These are phyloP conservation scores for Gnatocerus cornutus DNA, from an alignment of 2,888 invertebrate genomes.

Conservation along the genomic window DNA sequence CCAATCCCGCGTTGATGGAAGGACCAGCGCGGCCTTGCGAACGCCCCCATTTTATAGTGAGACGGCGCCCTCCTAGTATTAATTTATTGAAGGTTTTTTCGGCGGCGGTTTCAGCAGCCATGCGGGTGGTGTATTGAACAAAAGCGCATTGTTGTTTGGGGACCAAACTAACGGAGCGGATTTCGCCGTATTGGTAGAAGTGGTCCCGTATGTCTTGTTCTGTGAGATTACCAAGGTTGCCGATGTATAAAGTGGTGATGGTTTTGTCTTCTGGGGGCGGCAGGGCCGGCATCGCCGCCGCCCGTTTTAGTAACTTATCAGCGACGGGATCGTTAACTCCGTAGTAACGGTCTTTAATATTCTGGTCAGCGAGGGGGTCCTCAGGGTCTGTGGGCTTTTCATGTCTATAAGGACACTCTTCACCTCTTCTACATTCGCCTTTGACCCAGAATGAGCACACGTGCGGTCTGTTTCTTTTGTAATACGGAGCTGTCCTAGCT, in stretches of 20 bases:
- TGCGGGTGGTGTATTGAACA: slow-evolving; percentile 94
- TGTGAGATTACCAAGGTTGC: slow-evolving; percentile 92
- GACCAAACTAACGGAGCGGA: slow-evolving; percentile 93
- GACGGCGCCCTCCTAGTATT: slow-evolving; percentile 84
- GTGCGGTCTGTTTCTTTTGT: slow-evolving; percentile 95
- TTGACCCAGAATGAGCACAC: slow-evolving; percentile 99
- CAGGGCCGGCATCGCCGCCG: slow-evolving; percentile 94
- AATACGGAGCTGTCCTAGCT: slow-evolving; percentile 94
- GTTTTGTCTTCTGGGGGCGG: slow-evolving; percentile 96
- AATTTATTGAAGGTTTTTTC: slow-evolving; percentile 97
- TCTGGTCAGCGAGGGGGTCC: slow-evolving; percentile 96
- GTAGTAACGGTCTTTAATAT: slow-evolving; percentile 95
- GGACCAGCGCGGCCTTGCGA: slow-evolving; percentile 86
- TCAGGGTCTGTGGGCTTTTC: slow-evolving; percentile 98
- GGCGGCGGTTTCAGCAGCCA: slow-evolving; percentile 94
- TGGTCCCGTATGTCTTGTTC: slow-evolving; percentile 95
- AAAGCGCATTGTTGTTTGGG: slow-evolving; percentile 97
- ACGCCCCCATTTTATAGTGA: slow-evolving; percentile 99
- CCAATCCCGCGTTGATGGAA: slow-evolving; percentile 71
- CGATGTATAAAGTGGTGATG: slow-evolving; percentile 98
- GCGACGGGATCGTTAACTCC: slow-evolving; percentile 97
- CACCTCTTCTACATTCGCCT: slow-evolving; percentile 95
- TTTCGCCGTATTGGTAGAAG: slow-evolving; percentile 99
- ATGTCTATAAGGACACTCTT: slow-evolving; percentile 96
- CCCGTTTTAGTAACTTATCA: slow-evolving; percentile 91